These are phyloP conservation scores for Oscheius sp. DNA, from an alignment of 2,888 invertebrate genomes.

Conservation along the genomic window DNA sequence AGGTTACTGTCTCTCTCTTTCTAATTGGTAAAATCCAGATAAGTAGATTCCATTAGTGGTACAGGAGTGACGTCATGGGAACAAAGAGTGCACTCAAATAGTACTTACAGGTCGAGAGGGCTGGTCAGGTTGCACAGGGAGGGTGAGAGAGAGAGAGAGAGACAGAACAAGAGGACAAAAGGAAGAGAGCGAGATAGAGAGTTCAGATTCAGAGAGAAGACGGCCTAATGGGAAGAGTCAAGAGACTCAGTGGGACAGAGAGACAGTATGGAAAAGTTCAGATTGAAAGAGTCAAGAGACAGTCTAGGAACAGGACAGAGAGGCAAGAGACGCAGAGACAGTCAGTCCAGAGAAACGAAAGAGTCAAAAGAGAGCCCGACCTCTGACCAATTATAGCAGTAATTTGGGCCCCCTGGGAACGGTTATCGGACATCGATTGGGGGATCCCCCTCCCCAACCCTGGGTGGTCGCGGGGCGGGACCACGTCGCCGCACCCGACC, in stretches of 20 bases:
- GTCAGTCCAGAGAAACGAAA: too few species aligned
- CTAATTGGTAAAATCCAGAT: too few species aligned
- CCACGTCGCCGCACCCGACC: conserved; percentile 9
- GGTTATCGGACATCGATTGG: conserved; percentile 31
- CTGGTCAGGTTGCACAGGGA: too few species aligned
- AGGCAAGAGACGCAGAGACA: too few species aligned
- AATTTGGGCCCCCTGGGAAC: conserved; percentile 27
- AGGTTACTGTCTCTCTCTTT: too few species aligned
- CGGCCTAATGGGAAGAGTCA: conserved; percentile 8
- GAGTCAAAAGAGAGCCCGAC: too few species aligned
- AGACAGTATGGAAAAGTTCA: not conserved
- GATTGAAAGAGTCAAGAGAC: not conserved
- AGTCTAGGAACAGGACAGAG: too few species aligned
- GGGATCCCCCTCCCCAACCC: conserved; percentile 28
- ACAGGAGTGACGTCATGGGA: too few species aligned
- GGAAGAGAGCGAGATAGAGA: conserved; percentile 36
- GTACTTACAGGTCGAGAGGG: too few species aligned
- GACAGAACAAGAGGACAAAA: conserved; percentile 12
- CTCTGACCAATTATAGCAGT: not conserved
- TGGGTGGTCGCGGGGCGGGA: conserved; percentile 13
- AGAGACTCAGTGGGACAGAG: not conserved
- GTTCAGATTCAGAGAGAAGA: not conserved
- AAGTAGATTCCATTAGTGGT: too few species aligned
- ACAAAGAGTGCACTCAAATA: too few species aligned
- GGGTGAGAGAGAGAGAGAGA: not conserved